These are phyloP conservation scores for Callionymus lyra DNA, from an alignment of 2,113 vertebrate genomes.

Conservation along the genomic window DNA sequence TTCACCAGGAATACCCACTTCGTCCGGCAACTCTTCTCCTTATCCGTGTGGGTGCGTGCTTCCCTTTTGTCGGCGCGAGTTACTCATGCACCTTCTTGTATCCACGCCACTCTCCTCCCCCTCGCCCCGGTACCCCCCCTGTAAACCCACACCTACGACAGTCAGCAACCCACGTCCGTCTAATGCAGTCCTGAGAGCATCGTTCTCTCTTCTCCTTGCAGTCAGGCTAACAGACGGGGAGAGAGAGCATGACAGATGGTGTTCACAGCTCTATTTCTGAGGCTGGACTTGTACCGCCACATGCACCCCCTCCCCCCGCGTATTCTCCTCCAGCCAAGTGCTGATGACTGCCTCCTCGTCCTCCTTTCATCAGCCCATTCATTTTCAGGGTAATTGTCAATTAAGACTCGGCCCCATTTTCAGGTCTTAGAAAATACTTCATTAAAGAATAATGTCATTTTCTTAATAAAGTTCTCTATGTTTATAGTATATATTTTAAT, in stretches of 20 bases:
- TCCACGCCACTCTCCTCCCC: constrained; percentile 41
- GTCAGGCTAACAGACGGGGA: constrained; percentile 69
- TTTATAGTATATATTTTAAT: too few relatives aligned
- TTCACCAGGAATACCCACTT: constrained; percentile 67
- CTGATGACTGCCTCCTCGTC: constrained; percentile 60
- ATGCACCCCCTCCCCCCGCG: constrained; percentile 39
- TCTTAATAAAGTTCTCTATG: too few relatives aligned
- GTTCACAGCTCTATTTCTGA: constrained; percentile 81
- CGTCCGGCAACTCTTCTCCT: constrained; percentile 59
- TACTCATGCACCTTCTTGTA: constrained; percentile 64
- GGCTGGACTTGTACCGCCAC: constrained; percentile 73
- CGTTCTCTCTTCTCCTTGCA: constrained; percentile 62
- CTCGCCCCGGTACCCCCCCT: constrained; percentile 40
- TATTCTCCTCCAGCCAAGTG: constrained; percentile 63
- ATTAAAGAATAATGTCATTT: too few relatives aligned
- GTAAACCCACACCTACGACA: constrained; percentile 67
- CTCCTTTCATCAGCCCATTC: constrained; percentile 60
- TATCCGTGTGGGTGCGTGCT: constrained; percentile 65
- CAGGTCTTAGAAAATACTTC: too few relatives aligned
- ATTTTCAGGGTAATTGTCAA: constrained; percentile 64
- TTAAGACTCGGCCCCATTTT: constrained; percentile 34
- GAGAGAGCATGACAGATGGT: constrained; percentile 75
- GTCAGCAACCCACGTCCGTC: constrained; percentile 65
- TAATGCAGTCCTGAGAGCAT: constrained; percentile 59
- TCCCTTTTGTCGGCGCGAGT: constrained; percentile 66